Evolutionary conservation across 2,113 vertebrate genomes (phyloP).

Genomic region (Ivindomyrus marchei): DNA sequence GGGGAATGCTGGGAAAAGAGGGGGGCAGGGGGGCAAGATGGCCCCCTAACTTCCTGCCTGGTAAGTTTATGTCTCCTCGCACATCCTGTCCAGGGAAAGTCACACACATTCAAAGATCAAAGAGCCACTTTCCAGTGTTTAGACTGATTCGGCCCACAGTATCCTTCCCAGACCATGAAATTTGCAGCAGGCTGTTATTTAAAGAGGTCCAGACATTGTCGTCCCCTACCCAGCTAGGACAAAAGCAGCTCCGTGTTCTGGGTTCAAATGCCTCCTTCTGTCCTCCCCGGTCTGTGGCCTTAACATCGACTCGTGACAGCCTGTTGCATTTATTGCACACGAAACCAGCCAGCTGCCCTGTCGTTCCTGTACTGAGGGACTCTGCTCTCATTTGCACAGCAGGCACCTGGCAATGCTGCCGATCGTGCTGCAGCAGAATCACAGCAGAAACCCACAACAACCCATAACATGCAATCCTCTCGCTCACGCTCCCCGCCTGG

Average conservation of each 20-base stretch:
- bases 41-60: slow-evolving; percentile 7
- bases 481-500: neutral
- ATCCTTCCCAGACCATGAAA: neutral
- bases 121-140: slow-evolving; percentile 30
- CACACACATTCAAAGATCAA: slow-evolving; percentile 29
- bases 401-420: neutral
- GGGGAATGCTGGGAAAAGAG: neutral
- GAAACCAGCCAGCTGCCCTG: neutral
- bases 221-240: neutral
- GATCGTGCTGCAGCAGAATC: neutral
- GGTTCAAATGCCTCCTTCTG: neutral
- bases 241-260: neutral
- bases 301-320: neutral
- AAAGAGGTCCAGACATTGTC: neutral
- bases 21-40: slow-evolving; percentile 17
- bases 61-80: neutral
- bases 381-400: neutral
- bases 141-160: neutral
- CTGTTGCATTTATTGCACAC: neutral
- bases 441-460: neutral
- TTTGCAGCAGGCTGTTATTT: neutral
- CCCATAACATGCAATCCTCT: neutral
- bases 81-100: slow-evolving; percentile 15
- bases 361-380: neutral
- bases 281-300: neutral